A percentile compares a stretch with the other conserved stretches of the same genome.
phyloP scores from a whole-genome alignment of 1,140 invertebrate species.

The Caenorhabditis inopinata region DNA sequence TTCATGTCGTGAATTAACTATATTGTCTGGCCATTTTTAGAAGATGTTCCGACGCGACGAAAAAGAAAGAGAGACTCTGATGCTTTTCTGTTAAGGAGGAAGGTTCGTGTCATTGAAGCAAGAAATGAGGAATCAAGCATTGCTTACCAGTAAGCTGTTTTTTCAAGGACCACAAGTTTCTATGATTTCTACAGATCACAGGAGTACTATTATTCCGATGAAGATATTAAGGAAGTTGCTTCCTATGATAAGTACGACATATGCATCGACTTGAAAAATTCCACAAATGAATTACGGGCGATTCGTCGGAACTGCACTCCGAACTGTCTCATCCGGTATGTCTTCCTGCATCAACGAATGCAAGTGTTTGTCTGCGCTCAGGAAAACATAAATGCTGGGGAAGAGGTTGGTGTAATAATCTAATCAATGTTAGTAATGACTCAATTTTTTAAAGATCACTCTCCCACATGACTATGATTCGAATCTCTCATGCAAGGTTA shows the following conservation, averaged over 20 bases:
- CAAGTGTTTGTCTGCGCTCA: not conserved
- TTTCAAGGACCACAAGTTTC: too few relatives aligned
- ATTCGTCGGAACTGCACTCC: not conserved
- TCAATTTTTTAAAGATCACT: not conserved
- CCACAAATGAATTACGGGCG: not conserved
- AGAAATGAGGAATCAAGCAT: not conserved
- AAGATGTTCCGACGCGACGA: not conserved
- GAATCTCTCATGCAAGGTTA: not conserved
- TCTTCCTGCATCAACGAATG: not conserved
- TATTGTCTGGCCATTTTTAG: too few relatives aligned
- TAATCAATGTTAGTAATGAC: not conserved
- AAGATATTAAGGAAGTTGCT: not conserved
- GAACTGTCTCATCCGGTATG: not conserved
- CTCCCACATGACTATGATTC: not conserved
- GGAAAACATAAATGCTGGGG: not conserved
- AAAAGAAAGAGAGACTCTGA: not conserved
- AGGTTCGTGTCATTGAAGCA: not conserved
- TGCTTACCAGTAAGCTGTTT: too few relatives aligned
- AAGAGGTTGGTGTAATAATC: not conserved
- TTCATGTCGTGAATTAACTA: too few relatives aligned
- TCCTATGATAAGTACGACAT: conserved; percentile 3
- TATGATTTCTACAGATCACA: too few relatives aligned
- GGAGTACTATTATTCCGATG: not conserved
- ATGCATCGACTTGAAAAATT: not conserved
- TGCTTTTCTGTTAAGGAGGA: not conserved